These are phyloP conservation scores for Agrenia bidenticulata DNA, from an alignment of 2,888 invertebrate genomes.

Conservation along the genomic window DNA sequence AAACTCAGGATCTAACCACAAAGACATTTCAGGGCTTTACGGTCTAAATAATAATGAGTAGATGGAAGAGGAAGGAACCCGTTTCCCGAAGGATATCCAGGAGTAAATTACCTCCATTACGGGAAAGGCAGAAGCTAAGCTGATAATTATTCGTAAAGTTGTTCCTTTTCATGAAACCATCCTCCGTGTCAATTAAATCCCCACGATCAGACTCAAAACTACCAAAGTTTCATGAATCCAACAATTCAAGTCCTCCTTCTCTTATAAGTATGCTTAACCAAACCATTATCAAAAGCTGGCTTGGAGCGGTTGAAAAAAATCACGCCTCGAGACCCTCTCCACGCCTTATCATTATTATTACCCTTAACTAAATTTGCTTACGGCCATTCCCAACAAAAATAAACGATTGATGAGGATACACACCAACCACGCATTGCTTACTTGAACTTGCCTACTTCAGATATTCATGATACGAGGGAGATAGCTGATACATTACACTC, in stretches of 20 bases:
- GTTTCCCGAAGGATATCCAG: slow-evolving; percentile 7
- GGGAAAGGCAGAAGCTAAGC: slow-evolving; percentile 17
- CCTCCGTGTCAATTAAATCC: slow-evolving; percentile 16
- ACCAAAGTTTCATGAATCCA: not conserved
- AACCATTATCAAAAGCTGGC: slow-evolving; percentile 1
- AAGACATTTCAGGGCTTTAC: not conserved
- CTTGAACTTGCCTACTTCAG: not conserved
- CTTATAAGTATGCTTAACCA: slow-evolving; percentile 4
- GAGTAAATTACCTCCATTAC: slow-evolving; percentile 10
- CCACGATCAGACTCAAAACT: not conserved
- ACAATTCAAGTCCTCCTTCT: not conserved
- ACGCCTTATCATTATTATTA: slow-evolving; percentile 6
- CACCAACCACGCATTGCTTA: not conserved
- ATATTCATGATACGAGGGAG: no score
- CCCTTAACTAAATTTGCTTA: slow-evolving; percentile 11
- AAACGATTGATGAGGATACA: slow-evolving; percentile 3
- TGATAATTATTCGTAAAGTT: slow-evolving; percentile 13
- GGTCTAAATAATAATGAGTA: slow-evolving; percentile 5
- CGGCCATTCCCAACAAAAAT: not conserved
- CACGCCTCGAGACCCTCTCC: slow-evolving; percentile 9
- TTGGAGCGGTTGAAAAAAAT: not conserved
- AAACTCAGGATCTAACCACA: not conserved
- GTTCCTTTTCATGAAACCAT: slow-evolving; percentile 11
- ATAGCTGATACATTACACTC: no score
- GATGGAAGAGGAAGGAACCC: not conserved